These are phyloP conservation scores for Drosophila austrosaltans DNA, from an alignment of 2,888 invertebrate genomes.

Conservation along the genomic window DNA sequence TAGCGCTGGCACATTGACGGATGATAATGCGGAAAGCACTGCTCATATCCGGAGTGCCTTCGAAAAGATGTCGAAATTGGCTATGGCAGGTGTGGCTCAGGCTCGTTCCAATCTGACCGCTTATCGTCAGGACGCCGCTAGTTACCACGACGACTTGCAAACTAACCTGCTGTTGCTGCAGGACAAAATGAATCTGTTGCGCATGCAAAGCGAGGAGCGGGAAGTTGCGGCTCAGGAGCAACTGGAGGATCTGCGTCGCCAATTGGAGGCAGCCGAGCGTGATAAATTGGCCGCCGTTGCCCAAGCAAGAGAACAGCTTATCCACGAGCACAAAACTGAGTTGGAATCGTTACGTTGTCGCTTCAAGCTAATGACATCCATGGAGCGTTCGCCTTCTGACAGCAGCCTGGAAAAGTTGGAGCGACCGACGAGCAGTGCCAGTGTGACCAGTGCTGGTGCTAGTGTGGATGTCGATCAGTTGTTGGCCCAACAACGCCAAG, in stretches of 20 bases:
- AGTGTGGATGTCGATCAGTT: slow-evolving; percentile 85
- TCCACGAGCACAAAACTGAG: slow-evolving; percentile 90
- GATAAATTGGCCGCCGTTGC: slow-evolving; percentile 86
- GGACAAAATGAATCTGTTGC: slow-evolving; percentile 85
- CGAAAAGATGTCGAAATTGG: slow-evolving; percentile 84
- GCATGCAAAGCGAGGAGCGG: slow-evolving; percentile 85
- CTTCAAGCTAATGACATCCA: slow-evolving; percentile 90
- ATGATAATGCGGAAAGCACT: slow-evolving; percentile 87
- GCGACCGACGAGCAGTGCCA: slow-evolving; percentile 85
- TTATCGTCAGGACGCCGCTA: slow-evolving; percentile 85
- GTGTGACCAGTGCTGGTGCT: slow-evolving; percentile 49
- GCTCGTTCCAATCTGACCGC: slow-evolving; percentile 86
- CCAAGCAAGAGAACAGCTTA: slow-evolving; percentile 88
- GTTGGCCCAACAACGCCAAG: slow-evolving; percentile 88
- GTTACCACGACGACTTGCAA: slow-evolving; percentile 85
- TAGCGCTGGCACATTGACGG: slow-evolving; percentile 81
- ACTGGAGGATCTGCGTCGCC: slow-evolving; percentile 74
- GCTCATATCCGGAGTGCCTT: slow-evolving; percentile 86
- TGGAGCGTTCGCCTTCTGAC: slow-evolving; percentile 91
- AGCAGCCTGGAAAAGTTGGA: slow-evolving; percentile 91
- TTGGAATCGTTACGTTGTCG: slow-evolving; percentile 90
- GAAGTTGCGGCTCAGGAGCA: slow-evolving; percentile 83
- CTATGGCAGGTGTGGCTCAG: slow-evolving; percentile 85
- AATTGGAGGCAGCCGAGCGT: slow-evolving; percentile 59
- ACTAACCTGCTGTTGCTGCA: slow-evolving; percentile 84